Evolutionary conservation across 1,140 invertebrate species (phyloP), one percentile per base, ranked within the genome.

Genomic region (Saxidomus purpurata): DNA sequence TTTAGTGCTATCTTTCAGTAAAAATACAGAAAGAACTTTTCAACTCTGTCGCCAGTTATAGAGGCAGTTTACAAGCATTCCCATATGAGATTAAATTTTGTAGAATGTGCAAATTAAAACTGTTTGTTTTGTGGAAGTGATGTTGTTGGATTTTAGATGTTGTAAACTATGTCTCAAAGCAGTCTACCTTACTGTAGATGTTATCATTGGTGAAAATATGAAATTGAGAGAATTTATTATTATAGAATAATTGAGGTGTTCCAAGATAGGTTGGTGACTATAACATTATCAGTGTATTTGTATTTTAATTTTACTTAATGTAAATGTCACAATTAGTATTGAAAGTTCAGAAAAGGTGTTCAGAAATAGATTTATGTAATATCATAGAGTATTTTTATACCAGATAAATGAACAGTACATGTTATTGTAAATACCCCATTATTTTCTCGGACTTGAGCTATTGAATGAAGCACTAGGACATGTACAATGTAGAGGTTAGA

Each of bases 351-450:
- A 59, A n/a, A 25, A 19, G 55, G 6, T 19, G 55, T 19, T n/a
- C 55, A 25, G 55, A 59, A 59, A 43, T 67, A 67, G n/a, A 31
- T 25, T 71, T 28, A 71, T 71, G 67, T 71, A 19, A 22, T 71
- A 71, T 71, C 67, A 71, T 71, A 71, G 67, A 71, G 34, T 71
- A 71, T 71, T 71, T 71, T 71, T 71, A 71, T 71, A 71, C 67
- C 1, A 6, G 0, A 71, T 3, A 71, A 38, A 38, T 71, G 36
- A 40, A 36, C 36, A 71, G 28, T 38, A 38, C 36, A 71, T 71
- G 67, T n/a, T n/a, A n/a, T n/a, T n/a, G n/a, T 71, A 38, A 19
- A 38, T 71, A 71, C 22, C 31, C 4, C 34, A 38, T 71, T 71
- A 71, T 71, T 38, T 71, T 38, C 31, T 71, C 2, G 22, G 19